Evolutionary conservation across 2,888 invertebrate species (phyloP), one percentile per base, ranked within the genome.

Genomic region (Tetragonula carbonaria): DNA sequence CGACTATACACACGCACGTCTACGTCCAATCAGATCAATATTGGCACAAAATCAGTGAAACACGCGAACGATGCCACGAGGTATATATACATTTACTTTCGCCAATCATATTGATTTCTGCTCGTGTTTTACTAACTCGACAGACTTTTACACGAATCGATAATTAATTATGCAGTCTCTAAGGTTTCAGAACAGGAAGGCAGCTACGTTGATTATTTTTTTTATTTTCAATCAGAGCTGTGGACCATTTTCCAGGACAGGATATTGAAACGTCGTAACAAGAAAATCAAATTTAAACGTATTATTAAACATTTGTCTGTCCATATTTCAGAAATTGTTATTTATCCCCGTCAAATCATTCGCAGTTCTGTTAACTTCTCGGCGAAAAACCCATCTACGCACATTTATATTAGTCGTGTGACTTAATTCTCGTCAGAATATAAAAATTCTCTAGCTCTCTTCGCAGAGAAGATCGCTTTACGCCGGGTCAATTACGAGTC

Each of bases 11-110:
- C 18, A 18, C 8, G 33, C 62, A 23, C 18, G 50, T 45, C 45
- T 45, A 45, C 67, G 45, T 45, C 45, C 67, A 23, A 38, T n/a
- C 45, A 23, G 50, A 67, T 67, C 67, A 67, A 67, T 67, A 67
- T 23, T n/a, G 67, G 16, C 23, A 67, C n/a, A 45, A 67, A 45
- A 66, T 66, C 38, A 38, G 65, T 38, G 38, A 66, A 21, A 66
- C 33, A 21, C 33, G 33, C 2, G 33, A 33, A 33, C 33, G 33
- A 33, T 14, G 65, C 2, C 21, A 66, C 13, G 38, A 66, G 38
- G 33, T 33, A 38, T 21, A 21, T 18, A 21, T 21, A 45, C n/a
- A 67, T 45, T n/a, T n/a, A 67, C n/a, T 67, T 23, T 67, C 23
- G 3, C 67, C n/a, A 66, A 66, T 66, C 38, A 38, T 38, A 66